Percentiles rank a stretch among this genome's conserved stretches.
phyloP scores from a whole-genome alignment of 2,888 invertebrate species.

The Macrosiphum euphorbiae region DNA sequence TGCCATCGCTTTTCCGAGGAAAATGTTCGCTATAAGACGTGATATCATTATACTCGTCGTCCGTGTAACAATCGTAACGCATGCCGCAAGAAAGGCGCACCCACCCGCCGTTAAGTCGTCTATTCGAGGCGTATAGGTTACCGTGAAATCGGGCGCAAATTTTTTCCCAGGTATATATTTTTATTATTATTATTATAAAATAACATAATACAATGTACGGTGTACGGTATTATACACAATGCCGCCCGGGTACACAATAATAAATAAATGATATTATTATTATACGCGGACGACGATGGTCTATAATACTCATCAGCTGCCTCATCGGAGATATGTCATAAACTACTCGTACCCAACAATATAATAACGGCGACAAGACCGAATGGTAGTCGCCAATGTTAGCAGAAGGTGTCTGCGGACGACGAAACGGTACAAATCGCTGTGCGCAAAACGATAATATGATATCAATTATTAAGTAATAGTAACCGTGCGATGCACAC shows the following conservation, averaged over 20 bases:
- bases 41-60: background rate
- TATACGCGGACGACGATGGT: background rate
- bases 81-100: background rate
- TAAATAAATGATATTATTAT: background rate
- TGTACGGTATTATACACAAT: background rate
- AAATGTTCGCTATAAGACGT: background rate
- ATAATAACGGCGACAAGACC: background rate
- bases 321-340: background rate
- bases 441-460: background rate
- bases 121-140: background rate
- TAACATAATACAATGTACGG: background rate
- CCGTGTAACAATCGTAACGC: background rate
- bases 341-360: background rate
- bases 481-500: background rate
- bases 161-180: background rate
- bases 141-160: background rate
- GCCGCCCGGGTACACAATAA: background rate
- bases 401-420: background rate
- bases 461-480: background rate
- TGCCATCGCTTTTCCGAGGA: background rate
- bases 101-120: background rate
- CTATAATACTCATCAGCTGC: background rate
- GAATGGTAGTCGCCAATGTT: background rate
- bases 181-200: background rate
- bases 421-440: background rate